Base-by-base conservation (phyloP, 53 echinoderm and acorn worm genomes). In the Henricia sp. region DNA sequence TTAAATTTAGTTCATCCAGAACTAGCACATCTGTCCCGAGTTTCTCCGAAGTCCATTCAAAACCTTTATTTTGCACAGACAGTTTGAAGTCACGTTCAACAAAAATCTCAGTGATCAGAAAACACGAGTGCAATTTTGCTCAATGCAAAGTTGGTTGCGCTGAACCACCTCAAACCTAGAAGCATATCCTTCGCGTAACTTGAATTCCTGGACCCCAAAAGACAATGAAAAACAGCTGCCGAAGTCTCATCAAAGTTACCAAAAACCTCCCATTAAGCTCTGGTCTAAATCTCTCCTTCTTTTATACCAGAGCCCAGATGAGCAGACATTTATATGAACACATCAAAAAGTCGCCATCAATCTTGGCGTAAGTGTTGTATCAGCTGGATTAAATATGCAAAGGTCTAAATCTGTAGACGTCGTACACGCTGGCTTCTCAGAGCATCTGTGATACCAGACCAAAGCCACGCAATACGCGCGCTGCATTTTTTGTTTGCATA, bases 311-410 rank as follows among this genome's bases (percentile, higher is more conserved):
- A 80, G 50, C 40, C 52, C 52, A 30, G 80, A 35, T 80, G 13
- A 29, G 34, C 12, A 64, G 48, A 80, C 64, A 64, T 80, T 50
- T 80, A 80, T 80, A 80, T 13, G n/a, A n/a, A n/a, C n/a, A n/a
- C n/a, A n/a, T n/a, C n/a, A n/a, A 26, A 41, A 12, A 70, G n/a
- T 11, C 42, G 11, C 50, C 32, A 36, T 80, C 80, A 78, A 60
- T 78, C 64, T 72, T 23, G 4, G n/a, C 52, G 41, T 34, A 6
- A 46, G 80, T 48, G 64, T 57, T 41, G 58, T 24, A 64, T 58
- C 75, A 80, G 3, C 50, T 63, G 21, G 10, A 25, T 19, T 4
- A 30, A 25, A 26, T n/a, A 6, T 67, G 39, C 21, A 40, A 37
- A 48, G 16, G 48, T 11, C 9, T 16, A 16, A 11, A 11, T 16